Percentiles rank a stretch among this genome's conserved stretches.
Evolutionary conservation across 2,888 invertebrate species (phyloP).

Genomic region (Cactoblastis cactorum): DNA sequence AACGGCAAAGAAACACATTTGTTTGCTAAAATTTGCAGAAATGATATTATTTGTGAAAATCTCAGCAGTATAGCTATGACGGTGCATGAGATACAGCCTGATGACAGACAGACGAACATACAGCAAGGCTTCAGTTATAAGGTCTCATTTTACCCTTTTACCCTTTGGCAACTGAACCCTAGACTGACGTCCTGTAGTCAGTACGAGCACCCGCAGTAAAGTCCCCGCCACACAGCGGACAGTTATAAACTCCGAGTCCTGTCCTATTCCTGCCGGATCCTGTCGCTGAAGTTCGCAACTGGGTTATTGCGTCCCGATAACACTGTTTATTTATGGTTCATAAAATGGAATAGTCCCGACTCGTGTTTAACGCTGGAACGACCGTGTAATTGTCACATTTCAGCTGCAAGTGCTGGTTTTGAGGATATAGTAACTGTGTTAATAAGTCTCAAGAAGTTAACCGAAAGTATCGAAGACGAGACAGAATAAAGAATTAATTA

Average conservation of each 20-base stretch:
- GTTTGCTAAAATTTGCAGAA: too few species aligned
- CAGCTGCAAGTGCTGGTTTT: neutral
- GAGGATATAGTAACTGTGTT: neutral
- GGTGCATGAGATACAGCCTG: too few species aligned
- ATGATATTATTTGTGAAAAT: too few species aligned
- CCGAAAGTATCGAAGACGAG: neutral
- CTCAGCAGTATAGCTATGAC: too few species aligned
- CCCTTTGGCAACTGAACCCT: neutral
- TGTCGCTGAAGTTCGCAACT: constrained; percentile 9
- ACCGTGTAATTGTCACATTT: neutral
- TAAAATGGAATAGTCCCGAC: neutral
- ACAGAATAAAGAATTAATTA: neutral
- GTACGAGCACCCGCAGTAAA: neutral
- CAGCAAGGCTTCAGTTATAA: too few species aligned
- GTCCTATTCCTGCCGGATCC: constrained; percentile 11
- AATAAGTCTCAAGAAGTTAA: neutral
- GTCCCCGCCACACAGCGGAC: neutral
- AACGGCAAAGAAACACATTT: too few species aligned
- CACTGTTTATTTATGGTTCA: constrained; percentile 10
- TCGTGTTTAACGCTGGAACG: constrained; percentile 1
- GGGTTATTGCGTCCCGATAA: constrained; percentile 8
- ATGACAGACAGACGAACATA: too few species aligned
- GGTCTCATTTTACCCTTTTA: too few species aligned
- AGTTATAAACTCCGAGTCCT: constrained; percentile 6
- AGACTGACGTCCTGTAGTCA: neutral